These are phyloP conservation scores for Schizotus pectinicornis DNA, from an alignment of 2,888 invertebrate species.

Conservation along the genomic window DNA sequence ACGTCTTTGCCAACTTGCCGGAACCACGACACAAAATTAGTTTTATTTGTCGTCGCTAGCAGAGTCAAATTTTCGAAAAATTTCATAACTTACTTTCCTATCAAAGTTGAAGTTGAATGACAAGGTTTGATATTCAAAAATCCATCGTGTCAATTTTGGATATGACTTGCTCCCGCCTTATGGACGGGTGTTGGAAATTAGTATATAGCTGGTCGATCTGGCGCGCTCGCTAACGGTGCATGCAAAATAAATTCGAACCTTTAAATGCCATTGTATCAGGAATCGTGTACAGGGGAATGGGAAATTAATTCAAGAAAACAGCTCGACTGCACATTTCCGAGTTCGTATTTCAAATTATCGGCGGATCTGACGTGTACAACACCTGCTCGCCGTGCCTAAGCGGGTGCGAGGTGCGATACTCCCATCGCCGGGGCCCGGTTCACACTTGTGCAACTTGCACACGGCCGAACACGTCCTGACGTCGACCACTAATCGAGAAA, in stretches of 20 bases:
- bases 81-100: no score
- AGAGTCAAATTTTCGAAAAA: no score
- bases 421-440: constrained; percentile 21
- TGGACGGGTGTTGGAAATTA: no score
- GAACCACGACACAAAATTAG: no score
- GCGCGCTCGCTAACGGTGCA: constrained; percentile 27
- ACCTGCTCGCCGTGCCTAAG: constrained; percentile 48
- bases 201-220: no score
- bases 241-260: constrained; percentile 45
- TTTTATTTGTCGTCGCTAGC: no score
- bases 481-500: constrained; percentile 10
- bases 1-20: background rate
- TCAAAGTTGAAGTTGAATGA: no score
- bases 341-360: constrained; percentile 58
- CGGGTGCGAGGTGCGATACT: constrained; percentile 43
- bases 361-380: constrained; percentile 55
- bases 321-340: constrained; percentile 53
- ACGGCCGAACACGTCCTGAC: constrained; percentile 23
- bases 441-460: constrained; percentile 24
- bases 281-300: constrained; percentile 53
- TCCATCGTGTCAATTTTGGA: no score
- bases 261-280: constrained; percentile 47
- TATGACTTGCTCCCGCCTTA: no score
- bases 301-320: constrained; percentile 57
- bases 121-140: no score